These are phyloP conservation scores for Chrysocyon brachyurus DNA, from an alignment of 2,797 vertebrate genomes.

Conservation along the genomic window DNA sequence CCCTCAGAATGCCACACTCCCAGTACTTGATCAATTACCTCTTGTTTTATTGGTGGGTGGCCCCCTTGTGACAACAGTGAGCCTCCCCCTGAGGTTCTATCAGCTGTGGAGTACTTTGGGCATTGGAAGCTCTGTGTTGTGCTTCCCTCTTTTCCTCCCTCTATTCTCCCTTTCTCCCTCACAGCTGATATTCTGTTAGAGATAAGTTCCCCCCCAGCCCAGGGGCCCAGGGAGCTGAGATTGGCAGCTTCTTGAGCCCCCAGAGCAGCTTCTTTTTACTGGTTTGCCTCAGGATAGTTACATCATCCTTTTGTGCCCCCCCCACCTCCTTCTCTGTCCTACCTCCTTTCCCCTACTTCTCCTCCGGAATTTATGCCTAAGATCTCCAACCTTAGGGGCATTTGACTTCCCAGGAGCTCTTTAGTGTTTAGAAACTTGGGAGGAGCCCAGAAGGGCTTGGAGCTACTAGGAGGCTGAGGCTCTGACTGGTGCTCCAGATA, in stretches of 20 bases:
- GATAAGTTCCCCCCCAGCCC: neutral
- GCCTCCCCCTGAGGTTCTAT: neutral
- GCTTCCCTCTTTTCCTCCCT: neutral
- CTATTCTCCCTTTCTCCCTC: slow-evolving; percentile 36
- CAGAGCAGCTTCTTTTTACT: slow-evolving; percentile 35
- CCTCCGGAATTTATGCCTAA: slow-evolving; percentile 66
- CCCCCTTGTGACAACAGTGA: neutral
- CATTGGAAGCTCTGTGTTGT: slow-evolving; percentile 28
- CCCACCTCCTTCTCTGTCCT: neutral
- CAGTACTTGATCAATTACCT: slow-evolving; percentile 10
- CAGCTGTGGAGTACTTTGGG: slow-evolving; percentile 31
- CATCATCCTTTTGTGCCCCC: neutral
- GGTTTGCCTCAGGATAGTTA: slow-evolving; percentile 41
- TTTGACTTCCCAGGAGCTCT: slow-evolving; percentile 68
- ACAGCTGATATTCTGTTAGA: slow-evolving; percentile 38
- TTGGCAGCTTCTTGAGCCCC: slow-evolving; percentile 22
- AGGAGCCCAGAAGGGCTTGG: slow-evolving; percentile 3
- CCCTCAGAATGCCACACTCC: neutral
- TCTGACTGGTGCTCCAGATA: slow-evolving; percentile 56
- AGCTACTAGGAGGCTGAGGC: slow-evolving; percentile 11
- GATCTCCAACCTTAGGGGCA: slow-evolving; percentile 58
- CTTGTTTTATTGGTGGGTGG: neutral
- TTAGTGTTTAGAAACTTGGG: slow-evolving; percentile 60
- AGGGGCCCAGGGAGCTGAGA: neutral
- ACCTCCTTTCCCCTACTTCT: slow-evolving; percentile 22